phyloP scores from a whole-genome alignment of 92 coral and sea anemone genomes.

The Palythoa heliodiscus region DNA sequence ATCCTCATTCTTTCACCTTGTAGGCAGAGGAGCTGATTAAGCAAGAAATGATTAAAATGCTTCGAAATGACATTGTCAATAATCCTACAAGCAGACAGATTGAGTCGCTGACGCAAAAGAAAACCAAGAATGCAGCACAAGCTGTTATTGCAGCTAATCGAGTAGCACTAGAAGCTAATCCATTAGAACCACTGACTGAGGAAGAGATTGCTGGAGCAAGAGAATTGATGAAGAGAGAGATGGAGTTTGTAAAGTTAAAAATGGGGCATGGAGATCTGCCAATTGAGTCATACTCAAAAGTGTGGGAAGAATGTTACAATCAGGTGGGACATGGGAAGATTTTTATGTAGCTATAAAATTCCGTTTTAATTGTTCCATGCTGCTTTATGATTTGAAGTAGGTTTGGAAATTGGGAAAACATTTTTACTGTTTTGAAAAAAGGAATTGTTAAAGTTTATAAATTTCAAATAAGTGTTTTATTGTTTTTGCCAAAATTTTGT shows the following conservation, averaged over 20 bases:
- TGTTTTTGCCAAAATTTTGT: too few relatives aligned
- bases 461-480: too few relatives aligned
- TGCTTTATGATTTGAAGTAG: too few relatives aligned
- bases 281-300: conserved; percentile 94
- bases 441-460: too few relatives aligned
- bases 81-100: conserved; percentile 87
- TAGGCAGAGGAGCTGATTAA: conserved; percentile 98
- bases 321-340: conserved; percentile 58
- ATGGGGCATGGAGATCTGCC: conserved; percentile 96
- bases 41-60: conserved; percentile 92
- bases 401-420: too few relatives aligned
- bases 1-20: not conserved
- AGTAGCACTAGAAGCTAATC: conserved; percentile 76
- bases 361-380: too few relatives aligned
- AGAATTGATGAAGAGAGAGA: conserved; percentile 69
- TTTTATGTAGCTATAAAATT: not conserved
- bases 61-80: conserved; percentile 85
- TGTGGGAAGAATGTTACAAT: conserved; percentile 95
- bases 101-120: conserved; percentile 90
- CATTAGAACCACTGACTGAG: conserved; percentile 81
- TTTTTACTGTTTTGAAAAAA: too few relatives aligned
- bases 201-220: conserved; percentile 84
- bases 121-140: conserved; percentile 79
- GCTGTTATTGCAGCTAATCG: conserved; percentile 85
- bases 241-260: conserved; percentile 85